Base-by-base conservation (phyloP, 2,888 invertebrate genomes). In the Sesia bembeciformis region DNA sequence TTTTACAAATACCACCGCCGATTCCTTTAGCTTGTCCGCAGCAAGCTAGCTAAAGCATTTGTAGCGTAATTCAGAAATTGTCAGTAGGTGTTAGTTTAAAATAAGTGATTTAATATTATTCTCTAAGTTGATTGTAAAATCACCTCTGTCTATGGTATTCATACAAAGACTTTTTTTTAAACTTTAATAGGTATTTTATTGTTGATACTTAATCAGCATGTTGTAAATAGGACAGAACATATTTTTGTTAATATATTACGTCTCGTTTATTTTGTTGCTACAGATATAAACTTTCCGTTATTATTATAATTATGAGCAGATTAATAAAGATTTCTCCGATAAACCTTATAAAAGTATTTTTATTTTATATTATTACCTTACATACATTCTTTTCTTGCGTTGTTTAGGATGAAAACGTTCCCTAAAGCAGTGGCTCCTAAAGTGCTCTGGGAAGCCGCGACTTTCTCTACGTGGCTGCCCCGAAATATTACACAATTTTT, bases 11-110 rank as follows among this genome's bases (percentile, higher is more conserved):
- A 52, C 57, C 56, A 58, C 62, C 61, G 53, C 62, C 55, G 63
- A 61, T 66, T 65, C 68, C 65, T 61, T 65, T 81, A 80, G 88
- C 88, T 89, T 88, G 88, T 81, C 63, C 72, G 72, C 81, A 81
- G 82, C 88, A 84, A 82, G 89, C 89, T 87, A 83, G 83, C 71
- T 79, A 70, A 86, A 88, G 89, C 89, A 89, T 89, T 89, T 87
- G 79, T 87, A 88, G 86, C 78, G 65, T 79, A 84, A 84, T 79
- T 52, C 60, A 55, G 57, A 75, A 72, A 76, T 73, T 76, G 72
- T 81, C 50, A 74, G 74, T 88, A 86, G 81, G 65, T 52, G 68
- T 65, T 82, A 85, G 74, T 52, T 59, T 56, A 74, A 70, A 75
- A 66, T 63, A 62, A 66, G 64, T 67, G 64, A 42, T 54, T 40